Conservation (phyloP, 2,888 invertebrate species). For the Hedya salicella region DNA sequence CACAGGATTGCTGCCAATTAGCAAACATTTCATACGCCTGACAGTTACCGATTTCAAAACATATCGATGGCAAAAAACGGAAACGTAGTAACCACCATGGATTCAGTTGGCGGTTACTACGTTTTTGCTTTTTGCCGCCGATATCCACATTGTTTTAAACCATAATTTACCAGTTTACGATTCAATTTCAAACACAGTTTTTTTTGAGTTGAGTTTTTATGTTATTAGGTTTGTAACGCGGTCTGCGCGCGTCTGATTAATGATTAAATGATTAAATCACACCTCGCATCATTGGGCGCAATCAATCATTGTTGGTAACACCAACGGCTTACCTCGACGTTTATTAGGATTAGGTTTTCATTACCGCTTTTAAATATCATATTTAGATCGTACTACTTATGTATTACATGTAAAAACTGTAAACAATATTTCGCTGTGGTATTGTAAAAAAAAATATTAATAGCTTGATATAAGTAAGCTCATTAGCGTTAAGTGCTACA, state of each 20-base stretch:
- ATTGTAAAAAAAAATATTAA: too few relatives aligned
- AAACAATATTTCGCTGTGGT: too few relatives aligned
- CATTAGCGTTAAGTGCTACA: too few relatives aligned
- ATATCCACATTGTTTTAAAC: background rate
- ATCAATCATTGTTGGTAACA: conserved; percentile 38
- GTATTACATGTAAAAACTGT: too few relatives aligned
- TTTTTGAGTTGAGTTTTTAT: background rate
- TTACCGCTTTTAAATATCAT: background rate
- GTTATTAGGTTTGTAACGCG: conserved; percentile 4
- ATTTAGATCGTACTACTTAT: too few relatives aligned
- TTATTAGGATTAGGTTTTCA: conserved; percentile 23
- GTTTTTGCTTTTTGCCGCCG: too few relatives aligned
- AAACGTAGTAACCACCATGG: too few relatives aligned
- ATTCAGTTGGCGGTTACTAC: too few relatives aligned
- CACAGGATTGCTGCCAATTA: background rate
- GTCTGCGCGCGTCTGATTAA: conserved; percentile 30
- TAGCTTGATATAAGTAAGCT: too few relatives aligned
- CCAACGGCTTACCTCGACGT: conserved; percentile 24
- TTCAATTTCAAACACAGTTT: background rate
- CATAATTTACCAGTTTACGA: background rate
- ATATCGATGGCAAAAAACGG: too few relatives aligned
- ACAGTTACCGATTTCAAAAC: conserved; percentile 2
- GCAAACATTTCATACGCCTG: conserved; percentile 1
- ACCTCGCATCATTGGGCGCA: conserved; percentile 34
- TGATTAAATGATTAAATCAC: conserved; percentile 38